Base-by-base conservation (phyloP, 2,113 vertebrate species). In the Engystomops pustulosus region DNA sequence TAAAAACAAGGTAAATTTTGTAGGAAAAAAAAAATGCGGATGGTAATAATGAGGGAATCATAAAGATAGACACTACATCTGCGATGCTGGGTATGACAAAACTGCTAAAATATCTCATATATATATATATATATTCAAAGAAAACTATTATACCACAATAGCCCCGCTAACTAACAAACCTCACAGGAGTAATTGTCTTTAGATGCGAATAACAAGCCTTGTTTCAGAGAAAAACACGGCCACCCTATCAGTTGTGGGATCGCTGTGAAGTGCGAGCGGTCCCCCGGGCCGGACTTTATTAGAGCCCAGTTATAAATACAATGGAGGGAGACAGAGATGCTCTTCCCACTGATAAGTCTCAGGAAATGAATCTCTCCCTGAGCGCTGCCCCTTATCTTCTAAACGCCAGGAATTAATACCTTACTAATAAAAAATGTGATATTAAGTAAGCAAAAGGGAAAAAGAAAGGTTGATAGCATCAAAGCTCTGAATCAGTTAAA, bases 351-450 rank as follows among this genome's bases (percentile, higher is more conserved):
- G 94, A 95, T 94, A 95, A 91, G 85, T 88, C 86, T 83, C 93
- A 95, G 94, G 94, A 95, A 95, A 95, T 95, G 92, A 95, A 94
- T 94, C 91, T 89, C 91, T 90, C 92, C 89, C 91, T 89, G 90
- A 91, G 91, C 86, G 85, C 91, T 91, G 88, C 90, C 87, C 84
- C 93, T 95, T 95, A 95, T 95, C 94, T 93, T 86, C 88, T 90
- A 92, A 93, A 90, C 89, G 89, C 90, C 92, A 88, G 89, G 91
- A 94, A 93, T 93, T 92, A 95, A 94, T 94, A 94, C 76, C 87
- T 89, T 94, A 93, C 93, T 94, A 95, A 95, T 94, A 93, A 95
- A 92, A 92, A 94, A 94, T 94, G 92, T 44, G 47, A 85, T 85
- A 85, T 91, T 94, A 89, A 78, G 90, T 89, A 91, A 86, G 86